A percentile compares a stretch with the other conserved stretches of the same genome.
Evolutionary conservation across 2,888 invertebrate genomes (phyloP).

Genomic region (Drosophila basisetae): DNA sequence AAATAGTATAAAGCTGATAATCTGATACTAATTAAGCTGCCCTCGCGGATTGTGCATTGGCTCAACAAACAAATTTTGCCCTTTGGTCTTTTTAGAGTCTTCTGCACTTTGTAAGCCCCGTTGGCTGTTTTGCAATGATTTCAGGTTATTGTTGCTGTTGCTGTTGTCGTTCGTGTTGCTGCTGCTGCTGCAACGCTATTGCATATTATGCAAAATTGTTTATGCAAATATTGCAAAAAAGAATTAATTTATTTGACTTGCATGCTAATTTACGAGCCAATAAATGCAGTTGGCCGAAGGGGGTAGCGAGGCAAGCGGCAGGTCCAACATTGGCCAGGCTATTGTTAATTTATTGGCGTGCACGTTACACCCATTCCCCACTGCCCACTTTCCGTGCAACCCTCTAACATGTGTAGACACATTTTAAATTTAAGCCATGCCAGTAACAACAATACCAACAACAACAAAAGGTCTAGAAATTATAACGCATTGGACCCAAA

Average conservation of each 20-base stretch:
- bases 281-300: slow-evolving; percentile 57
- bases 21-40: slow-evolving; percentile 5
- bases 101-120: slow-evolving; percentile 51
- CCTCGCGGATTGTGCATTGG: slow-evolving; percentile 28
- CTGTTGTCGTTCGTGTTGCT: slow-evolving; percentile 22
- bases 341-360: slow-evolving; percentile 76
- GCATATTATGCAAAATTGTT: slow-evolving; percentile 83
- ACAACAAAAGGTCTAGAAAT: slow-evolving; percentile 59
- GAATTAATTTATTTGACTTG: slow-evolving; percentile 81
- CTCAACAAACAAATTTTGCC: slow-evolving; percentile 40
- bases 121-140: slow-evolving; percentile 55
- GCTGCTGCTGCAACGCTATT: slow-evolving; percentile 55
- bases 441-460: slow-evolving; percentile 44
- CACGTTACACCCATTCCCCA: slow-evolving; percentile 21
- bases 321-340: slow-evolving; percentile 53
- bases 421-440: slow-evolving; percentile 72
- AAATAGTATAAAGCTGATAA: background rate
- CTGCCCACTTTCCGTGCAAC: background rate
- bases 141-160: slow-evolving; percentile 41
- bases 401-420: slow-evolving; percentile 67
- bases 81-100: slow-evolving; percentile 60
- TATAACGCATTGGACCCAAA: slow-evolving; percentile 78
- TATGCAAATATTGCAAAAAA: slow-evolving; percentile 82
- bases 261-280: slow-evolving; percentile 80
- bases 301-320: slow-evolving; percentile 4